Conservation (phyloP, 2,888 invertebrate species). For the Lydus trimaculatus region DNA sequence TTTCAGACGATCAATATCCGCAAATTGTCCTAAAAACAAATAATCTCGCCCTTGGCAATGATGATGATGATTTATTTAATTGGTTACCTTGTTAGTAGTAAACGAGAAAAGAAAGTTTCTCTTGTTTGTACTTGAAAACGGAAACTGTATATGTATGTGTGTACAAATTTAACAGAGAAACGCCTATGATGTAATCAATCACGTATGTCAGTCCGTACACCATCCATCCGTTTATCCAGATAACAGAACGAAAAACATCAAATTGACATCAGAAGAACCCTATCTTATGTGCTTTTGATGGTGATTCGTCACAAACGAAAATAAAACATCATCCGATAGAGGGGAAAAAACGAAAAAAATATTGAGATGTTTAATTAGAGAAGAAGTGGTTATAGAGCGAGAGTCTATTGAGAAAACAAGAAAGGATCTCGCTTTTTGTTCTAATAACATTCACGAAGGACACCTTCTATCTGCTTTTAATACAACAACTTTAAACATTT, state of each 20-base stretch:
- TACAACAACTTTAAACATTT: neutral
- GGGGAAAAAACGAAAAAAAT: neutral
- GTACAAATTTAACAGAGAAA: neutral
- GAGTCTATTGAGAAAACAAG: neutral
- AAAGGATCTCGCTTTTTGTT: neutral
- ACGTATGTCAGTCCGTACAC: neutral
- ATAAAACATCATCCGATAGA: neutral
- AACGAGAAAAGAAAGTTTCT: neutral
- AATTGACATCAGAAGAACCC: neutral
- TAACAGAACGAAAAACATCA: neutral
- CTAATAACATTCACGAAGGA: neutral
- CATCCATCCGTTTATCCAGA: neutral
- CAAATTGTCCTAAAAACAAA: neutral
- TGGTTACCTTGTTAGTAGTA: neutral
- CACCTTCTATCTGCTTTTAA: neutral
- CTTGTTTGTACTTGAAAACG: neutral
- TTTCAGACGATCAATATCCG: neutral
- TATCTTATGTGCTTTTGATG: neutral
- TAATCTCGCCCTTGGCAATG: neutral
- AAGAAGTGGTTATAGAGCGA: neutral
- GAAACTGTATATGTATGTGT: neutral
- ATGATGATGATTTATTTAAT: slow-evolving; percentile 7
- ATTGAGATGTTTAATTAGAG: neutral
- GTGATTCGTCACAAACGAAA: neutral
- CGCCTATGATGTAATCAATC: neutral